Base-by-base conservation (phyloP, 1,140 invertebrate genomes). In the Nebria ingens region DNA sequence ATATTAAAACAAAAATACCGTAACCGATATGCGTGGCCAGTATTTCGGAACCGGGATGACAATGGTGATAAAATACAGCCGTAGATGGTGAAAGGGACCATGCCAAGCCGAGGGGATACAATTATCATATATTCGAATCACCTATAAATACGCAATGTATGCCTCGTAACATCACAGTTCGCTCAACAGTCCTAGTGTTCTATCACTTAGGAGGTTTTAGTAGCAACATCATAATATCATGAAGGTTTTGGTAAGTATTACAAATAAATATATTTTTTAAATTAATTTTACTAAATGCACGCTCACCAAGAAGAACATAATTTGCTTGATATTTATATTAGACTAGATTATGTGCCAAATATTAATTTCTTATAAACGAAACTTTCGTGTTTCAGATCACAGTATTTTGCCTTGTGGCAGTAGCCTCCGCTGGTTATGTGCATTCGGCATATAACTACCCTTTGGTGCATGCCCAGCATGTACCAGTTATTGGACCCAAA, bases 351-450 rank as follows among this genome's bases (percentile, higher is more conserved):
- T 34, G 25, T 34, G 6, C n/a, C 6, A 34, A 34, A 34, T 34
- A 34, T 34, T 9, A 34, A 9, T 6, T 34, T 9, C n/a, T n/a
- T 34, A 34, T 9, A 34, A 9, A n/a, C 6, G 6, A 6, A 34
- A 9, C 25, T 34, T 34, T 34, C n/a, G n/a, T n/a, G 6, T 61
- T 64, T 21, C 51, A 70, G 68, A 59, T 68, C 50, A 23, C 67
- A 25, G n/a, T 68, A 40, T 62, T 59, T 56, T 63, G 61, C 55
- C 61, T 57, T 17, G 53, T 68, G 12, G 67, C 65, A 17, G 61
- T 57, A 19, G 61, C 59, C n/a, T 45, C 55, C 51, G 59, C 59
- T 19, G 80, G 79, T 19, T 79, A 79, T 60, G 75, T 76, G 1
- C 79, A 81, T 61, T 79, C 78, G 66, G 74, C 79, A 12, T 59